Base-by-base conservation (phyloP, 2,113 vertebrate species). In the Porphyrio hochstetteri region DNA sequence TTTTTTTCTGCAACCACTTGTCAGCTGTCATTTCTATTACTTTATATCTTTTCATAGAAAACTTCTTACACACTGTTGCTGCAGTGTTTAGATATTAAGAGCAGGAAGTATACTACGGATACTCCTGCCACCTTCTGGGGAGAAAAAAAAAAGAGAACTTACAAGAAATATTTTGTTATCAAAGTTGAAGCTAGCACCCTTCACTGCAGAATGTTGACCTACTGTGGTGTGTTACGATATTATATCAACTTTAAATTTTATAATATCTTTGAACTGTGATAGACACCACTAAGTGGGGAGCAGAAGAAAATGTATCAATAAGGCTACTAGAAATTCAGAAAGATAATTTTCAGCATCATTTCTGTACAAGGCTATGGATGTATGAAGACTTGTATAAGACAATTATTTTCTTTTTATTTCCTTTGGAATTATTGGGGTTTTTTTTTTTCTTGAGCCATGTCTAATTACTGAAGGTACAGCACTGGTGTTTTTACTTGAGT, bases 71-170 rank as follows among this genome's bases (percentile, higher is more conserved):
- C 14, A 8, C 18, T 70, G 3, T 35, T 83, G 24, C 50, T 81
- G 72, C 53, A 5, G 33, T 78, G 2, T 57, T 88, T 4, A 69
- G 21, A 40, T 87, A 35, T 1, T 53, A 50, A 40, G 6, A 46
- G 13, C 6, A 29, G 40, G 40, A 78, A 71, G 7, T 2, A 12
- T 35, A 11, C 11, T 71, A 3, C 7, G 38, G 59, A 44, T 52
- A 17, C 1, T 83, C 4, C 9, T 74, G 11, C 9, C 9, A 23
- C 11, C 3, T 13, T 53, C 10, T 25, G 0, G 13, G 17, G 13
- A 7, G 2, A 13, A 24, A 24, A 20, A 35, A 38, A 42, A 40
- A 18, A 55, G 4, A 65, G 4, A 36, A 40, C 67, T 82, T 48
- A 9, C 14, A 28, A 67, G 16, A 48, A 67, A 29, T 18, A 16